Base-by-base conservation (phyloP, 2,113 vertebrate species). In the Xenus cinereus region DNA sequence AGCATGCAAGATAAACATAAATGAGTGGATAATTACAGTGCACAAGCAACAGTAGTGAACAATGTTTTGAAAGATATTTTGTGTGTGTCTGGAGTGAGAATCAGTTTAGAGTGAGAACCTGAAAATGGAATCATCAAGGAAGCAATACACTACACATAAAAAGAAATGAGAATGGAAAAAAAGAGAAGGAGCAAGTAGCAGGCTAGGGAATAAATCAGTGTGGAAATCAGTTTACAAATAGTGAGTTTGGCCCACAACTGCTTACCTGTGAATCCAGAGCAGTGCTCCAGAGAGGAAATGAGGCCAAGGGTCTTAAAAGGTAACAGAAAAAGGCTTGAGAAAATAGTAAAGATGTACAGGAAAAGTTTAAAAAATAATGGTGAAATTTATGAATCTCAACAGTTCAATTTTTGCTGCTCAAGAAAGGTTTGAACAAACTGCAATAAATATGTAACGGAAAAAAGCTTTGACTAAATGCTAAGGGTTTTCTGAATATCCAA, bases 201-300 rank as follows among this genome's bases (percentile, higher is more conserved):
- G 27, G 4, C 20, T 7, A 88, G 13, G 37, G 24, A 64, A 20
- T n/a, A 88, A 88, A 79, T 28, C 23, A 57, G 23, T 57, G 18
- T 41, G 27, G 26, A 37, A 78, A 66, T n/a, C 5, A 51, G 7
- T 20, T 35, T 33, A 39, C 30, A 71, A 85, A 78, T 6, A 82
- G 35, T 26, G 4, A 57, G 16, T 71, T 67, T 81, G 26, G 6
- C 35, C 26, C 18, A 48, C 4, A 51, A 0, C 1, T 2, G 1
- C 24, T 59, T 81, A 33, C 9, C 14, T 53, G 10, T 41, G 41
- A 87, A 57, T 6, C 1, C 26, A 39, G 45, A 35, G 22, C 16
- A 51, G 20, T 6, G 4, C 10, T 78, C 10, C 24, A 63, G 41
- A 39, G 33, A 79, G 12, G 13, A 63, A 59, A 24, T 45, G 37